Percentiles rank a stretch among this genome's conserved stretches.
Evolutionary conservation across 2,797 vertebrate genomes (phyloP).

Genomic region (Diplodus puntazzo): DNA sequence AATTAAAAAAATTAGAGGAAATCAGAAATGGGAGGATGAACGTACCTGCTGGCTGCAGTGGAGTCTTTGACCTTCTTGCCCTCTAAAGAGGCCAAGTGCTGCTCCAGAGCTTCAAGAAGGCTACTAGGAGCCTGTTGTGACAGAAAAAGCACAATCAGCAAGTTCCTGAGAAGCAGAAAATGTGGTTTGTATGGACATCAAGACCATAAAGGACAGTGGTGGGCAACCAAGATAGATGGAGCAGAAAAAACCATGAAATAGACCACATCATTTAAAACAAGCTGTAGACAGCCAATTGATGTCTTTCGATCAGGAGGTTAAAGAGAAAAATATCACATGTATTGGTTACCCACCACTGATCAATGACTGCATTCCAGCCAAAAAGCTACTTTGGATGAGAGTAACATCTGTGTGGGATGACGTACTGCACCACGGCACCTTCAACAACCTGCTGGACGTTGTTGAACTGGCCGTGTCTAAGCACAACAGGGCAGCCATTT

Average conservation of each 20-base stretch:
- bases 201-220: conserved; percentile 71
- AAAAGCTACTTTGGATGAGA: conserved; percentile 75
- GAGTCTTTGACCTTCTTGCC: conserved; percentile 99
- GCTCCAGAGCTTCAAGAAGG: conserved; percentile 98
- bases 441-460: conserved; percentile 69
- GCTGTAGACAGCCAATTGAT: conserved; percentile 30
- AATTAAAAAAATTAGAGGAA: not conserved
- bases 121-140: conserved; percentile 95
- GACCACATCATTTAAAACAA: conserved; percentile 18
- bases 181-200: conserved; percentile 34
- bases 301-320: conserved; percentile 9
- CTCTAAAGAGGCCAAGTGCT: conserved; percentile 98
- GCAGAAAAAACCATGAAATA: conserved; percentile 35
- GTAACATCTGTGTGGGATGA: conserved; percentile 76
- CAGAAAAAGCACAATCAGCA: conserved; percentile 63
- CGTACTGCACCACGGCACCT: conserved; percentile 63
- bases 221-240: conserved; percentile 67
- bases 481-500: conserved; percentile 78
- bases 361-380: conserved; percentile 74
- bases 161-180: conserved; percentile 23
- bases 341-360: conserved; percentile 76
- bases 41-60: conserved; percentile 97
- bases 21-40: conserved; percentile 19
- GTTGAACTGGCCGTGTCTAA: conserved; percentile 75
- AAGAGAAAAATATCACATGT: not conserved